phyloP scores from a whole-genome alignment of 1,140 invertebrate genomes.

The Tetranychus cinnabarinus region DNA sequence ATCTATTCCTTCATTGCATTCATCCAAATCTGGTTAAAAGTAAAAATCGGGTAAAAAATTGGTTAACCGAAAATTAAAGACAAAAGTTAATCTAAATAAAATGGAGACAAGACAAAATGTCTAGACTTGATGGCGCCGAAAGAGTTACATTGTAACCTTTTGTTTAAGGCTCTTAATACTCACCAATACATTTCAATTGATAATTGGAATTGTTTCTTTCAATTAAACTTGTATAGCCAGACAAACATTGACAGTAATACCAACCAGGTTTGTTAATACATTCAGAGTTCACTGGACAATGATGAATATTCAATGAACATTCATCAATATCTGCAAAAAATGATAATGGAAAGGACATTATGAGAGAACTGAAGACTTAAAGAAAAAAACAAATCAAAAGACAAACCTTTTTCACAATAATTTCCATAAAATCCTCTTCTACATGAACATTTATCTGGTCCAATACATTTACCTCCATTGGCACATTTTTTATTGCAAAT shows the following conservation, averaged over 20 bases:
- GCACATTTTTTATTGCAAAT: slow-evolving; percentile 49
- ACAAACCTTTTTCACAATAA: slow-evolving; percentile 40
- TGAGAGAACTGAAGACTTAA: no score
- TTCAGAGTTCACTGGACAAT: slow-evolving; percentile 43
- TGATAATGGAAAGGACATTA: background rate
- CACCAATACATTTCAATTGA: slow-evolving; percentile 24
- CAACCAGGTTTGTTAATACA: slow-evolving; percentile 80
- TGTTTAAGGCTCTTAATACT: no score
- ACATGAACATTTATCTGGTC: slow-evolving; percentile 50
- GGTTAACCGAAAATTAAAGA: background rate
- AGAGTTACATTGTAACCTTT: background rate
- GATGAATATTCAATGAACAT: slow-evolving; percentile 40
- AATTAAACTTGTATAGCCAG: slow-evolving; percentile 37
- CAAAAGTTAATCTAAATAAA: no score
- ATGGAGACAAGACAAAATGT: background rate
- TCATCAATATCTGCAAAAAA: slow-evolving; percentile 48
- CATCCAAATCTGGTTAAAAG: slow-evolving; percentile 36
- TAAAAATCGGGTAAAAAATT: background rate
- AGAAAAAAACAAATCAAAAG: no score
- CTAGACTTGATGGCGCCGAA: background rate
- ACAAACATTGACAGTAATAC: slow-evolving; percentile 65
- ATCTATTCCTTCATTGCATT: slow-evolving; percentile 36
- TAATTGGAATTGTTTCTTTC: background rate
- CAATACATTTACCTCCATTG: slow-evolving; percentile 55
- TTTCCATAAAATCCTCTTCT: slow-evolving; percentile 49